These are phyloP conservation scores for Agrochola circellaris DNA, from an alignment of 2,888 invertebrate genomes.

Conservation along the genomic window DNA sequence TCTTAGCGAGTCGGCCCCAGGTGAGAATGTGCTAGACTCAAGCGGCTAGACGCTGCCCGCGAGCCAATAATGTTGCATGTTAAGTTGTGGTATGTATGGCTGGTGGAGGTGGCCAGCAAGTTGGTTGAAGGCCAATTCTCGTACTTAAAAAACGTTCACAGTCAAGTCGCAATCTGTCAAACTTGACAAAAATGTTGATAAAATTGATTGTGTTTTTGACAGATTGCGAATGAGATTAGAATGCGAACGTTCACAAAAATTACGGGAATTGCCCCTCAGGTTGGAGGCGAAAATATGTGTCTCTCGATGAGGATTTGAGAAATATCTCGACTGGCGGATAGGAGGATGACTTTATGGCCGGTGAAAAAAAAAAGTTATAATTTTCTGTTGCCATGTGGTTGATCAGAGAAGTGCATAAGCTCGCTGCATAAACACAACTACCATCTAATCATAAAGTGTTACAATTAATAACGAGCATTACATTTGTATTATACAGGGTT, in stretches of 20 bases:
- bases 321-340: neutral
- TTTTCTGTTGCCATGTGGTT: neutral
- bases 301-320: neutral
- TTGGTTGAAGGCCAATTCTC: too few species aligned
- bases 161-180: too few species aligned
- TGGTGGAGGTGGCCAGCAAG: conserved; percentile 49
- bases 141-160: too few species aligned
- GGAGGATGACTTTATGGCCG: too few species aligned
- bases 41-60: conserved; percentile 87
- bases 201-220: too few species aligned
- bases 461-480: neutral
- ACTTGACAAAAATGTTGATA: too few species aligned
- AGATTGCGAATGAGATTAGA: too few species aligned
- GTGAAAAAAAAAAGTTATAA: neutral
- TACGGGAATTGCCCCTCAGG: too few species aligned
- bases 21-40: conserved; percentile 90
- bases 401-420: too few species aligned
- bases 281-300: neutral
- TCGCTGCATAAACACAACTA: neutral
- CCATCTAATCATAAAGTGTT: neutral
- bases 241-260: too few species aligned
- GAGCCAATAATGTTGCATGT: conserved; percentile 84
- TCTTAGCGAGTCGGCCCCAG: conserved; percentile 89
- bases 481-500: too few species aligned
- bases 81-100: conserved; percentile 72